Base-by-base conservation (phyloP, 1,140 invertebrate species). In the Megathymus violae region DNA sequence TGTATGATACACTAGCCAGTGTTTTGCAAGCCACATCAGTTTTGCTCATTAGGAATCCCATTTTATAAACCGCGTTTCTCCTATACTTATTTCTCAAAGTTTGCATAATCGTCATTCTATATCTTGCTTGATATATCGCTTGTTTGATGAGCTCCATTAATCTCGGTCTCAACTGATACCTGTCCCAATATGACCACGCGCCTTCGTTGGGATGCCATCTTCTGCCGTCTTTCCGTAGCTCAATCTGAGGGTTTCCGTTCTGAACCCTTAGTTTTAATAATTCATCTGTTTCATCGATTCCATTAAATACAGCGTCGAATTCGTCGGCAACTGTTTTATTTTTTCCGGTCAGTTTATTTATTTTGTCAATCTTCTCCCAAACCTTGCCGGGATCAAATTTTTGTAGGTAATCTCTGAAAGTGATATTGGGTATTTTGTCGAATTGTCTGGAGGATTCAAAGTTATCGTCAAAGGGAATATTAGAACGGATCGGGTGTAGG, bases 31-130 rank as follows among this genome's bases (percentile, higher is more conserved):
- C 56, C 6, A 25, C 62, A 38, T 83, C 80, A 6, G 74, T 69
- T 62, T 78, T 81, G 16, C 64, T 73, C 44, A 77, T 72, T 0
- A 83, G 22, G 19, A 75, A 80, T 0, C 80, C 80, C 78, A 84
- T 84, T 61, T 78, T 84, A 40, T 80, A 84, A 3, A 84, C 14
- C 0, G 77, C 68, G 4, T 46, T 46, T 0, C 16, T 48, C 13
- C 31, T 60, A 17, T 71, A 76, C 22, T 69, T 65, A 0, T 52
- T 41, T 34, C 78, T 69, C 2, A 67, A 6, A 0, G 52, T 14
- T 27, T 81, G 81, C 81, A 81, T 81, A 0, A 71, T 50, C 0
- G 67, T 48, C 81, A 84, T 77, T 62, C 69, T 82, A 14, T 77
- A 74, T 54, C 81, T 62, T 0, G 69, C 59, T 52, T 69, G 62